Evolutionary conservation across 2,888 invertebrate species (phyloP).

Genomic region (Patella ulyssiponensis): DNA sequence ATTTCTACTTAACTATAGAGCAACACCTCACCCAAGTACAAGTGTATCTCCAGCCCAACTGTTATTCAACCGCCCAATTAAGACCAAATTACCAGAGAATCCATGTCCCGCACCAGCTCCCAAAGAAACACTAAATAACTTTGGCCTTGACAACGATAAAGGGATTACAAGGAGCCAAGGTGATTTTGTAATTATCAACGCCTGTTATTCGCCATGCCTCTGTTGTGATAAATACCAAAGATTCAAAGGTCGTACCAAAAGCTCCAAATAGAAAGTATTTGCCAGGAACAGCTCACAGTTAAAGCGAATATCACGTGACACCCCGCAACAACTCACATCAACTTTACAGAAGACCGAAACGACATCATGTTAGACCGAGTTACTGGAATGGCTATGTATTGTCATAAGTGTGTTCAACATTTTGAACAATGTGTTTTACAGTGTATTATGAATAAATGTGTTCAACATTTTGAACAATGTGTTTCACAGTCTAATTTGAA

Average conservation of each 20-base stretch:
- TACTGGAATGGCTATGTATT: neutral
- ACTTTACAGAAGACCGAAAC: neutral
- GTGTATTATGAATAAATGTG: no score
- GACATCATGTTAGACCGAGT: neutral
- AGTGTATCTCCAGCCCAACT: neutral
- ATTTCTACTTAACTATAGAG: no score
- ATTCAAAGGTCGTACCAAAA: neutral
- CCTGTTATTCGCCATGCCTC: neutral
- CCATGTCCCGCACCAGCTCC: neutral
- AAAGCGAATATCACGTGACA: neutral
- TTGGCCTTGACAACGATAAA: neutral
- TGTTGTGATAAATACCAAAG: neutral
- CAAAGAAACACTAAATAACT: neutral
- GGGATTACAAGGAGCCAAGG: neutral
- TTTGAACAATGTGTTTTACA: no score
- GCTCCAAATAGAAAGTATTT: neutral
- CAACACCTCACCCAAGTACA: neutral
- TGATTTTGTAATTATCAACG: neutral
- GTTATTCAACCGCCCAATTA: slow-evolving; percentile 1
- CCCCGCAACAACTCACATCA: neutral
- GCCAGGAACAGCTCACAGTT: neutral
- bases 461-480: no score
- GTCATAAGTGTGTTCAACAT: neutral
- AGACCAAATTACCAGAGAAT: neutral
- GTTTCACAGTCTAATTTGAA: no score